Percentiles rank a stretch among this genome's conserved stretches.
These are phyloP conservation scores for Himalopsyche anomala DNA, from an alignment of 2,888 invertebrate genomes.

Conservation along the genomic window DNA sequence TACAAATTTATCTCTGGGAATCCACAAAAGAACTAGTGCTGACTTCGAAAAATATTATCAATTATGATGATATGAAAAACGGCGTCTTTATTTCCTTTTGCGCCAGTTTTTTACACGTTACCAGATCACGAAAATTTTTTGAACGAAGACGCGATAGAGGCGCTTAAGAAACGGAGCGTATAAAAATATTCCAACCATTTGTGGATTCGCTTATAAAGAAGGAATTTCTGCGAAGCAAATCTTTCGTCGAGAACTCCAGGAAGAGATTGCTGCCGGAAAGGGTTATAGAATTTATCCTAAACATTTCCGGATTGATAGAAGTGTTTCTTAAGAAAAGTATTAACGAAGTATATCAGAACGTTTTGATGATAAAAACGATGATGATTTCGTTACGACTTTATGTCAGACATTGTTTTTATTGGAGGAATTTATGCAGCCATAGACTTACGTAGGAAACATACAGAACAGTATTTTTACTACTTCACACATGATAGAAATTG, in stretches of 20 bases:
- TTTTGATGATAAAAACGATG: conserved; percentile 65
- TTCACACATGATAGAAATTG: conserved; percentile 69
- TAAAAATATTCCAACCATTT: conserved; percentile 74
- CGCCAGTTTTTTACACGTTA: conserved; percentile 70
- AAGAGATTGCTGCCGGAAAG: conserved; percentile 72
- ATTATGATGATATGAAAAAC: conserved; percentile 56
- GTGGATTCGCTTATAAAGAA: conserved; percentile 77
- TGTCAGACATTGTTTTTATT: conserved; percentile 68
- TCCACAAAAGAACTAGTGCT: conserved; percentile 51
- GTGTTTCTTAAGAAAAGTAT: conserved; percentile 68
- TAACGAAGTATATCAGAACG: conserved; percentile 68
- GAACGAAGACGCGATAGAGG: conserved; percentile 73
- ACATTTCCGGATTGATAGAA: conserved; percentile 73
- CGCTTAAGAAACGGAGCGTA: conserved; percentile 71
- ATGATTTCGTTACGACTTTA: conserved; percentile 67
- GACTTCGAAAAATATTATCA: conserved; percentile 45
- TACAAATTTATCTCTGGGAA: conserved; percentile 70
- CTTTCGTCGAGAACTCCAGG: conserved; percentile 72
- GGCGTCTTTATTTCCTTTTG: conserved; percentile 69
- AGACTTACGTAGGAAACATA: conserved; percentile 66
- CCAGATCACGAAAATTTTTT: conserved; percentile 72
- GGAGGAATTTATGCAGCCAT: conserved; percentile 67
- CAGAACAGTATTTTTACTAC: conserved; percentile 68
- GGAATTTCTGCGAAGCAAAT: conserved; percentile 74
- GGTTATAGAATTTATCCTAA: conserved; percentile 70